Evolutionary conservation across 2,888 invertebrate species (phyloP), one percentile per base, ranked within the genome.

Genomic region (Lepas anatifera): DNA sequence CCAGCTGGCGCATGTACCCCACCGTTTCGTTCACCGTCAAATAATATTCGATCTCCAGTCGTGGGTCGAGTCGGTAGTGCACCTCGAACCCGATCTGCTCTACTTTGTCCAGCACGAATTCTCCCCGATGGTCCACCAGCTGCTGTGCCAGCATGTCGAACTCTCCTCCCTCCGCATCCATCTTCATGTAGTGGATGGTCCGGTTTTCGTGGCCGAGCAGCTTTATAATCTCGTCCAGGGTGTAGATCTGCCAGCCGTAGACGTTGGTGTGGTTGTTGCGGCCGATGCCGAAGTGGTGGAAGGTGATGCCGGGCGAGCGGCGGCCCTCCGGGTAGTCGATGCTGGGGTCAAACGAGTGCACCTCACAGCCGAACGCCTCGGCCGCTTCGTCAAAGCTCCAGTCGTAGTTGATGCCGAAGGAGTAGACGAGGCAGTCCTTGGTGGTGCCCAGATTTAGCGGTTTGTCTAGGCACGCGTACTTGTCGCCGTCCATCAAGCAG

Each of bases 121-220:
- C 29, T 27, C 52, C 52, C 4, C 18, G 22, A 11, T 29, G 22
- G 29, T 63, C 52, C 7, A 41, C 41, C 50, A 69, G 52, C 52
- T 63, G 69, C 48, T 69, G 69, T n/a, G 69, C 70, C 22, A 74
- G 46, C 8, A 72, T 72, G 11, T 71, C 74, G 78, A 79, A 80
- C 71, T 80, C 80, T 3, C 76, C 76, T 63, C 77, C 78, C 70
- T 80, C 79, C 18, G 80, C 76, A 72, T 80, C 80, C 73, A 80
- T 77, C 72, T 80, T 80, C 41, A 80, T 71, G 68, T 78, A 78
- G 73, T 80, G 79, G 37, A 80, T 78, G 2, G 75, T 75, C 66
- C 78, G 78, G 69, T 76, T 76, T 70, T 71, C 70, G 71, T 79
- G 78, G 22, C 77, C 77, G 29, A 78, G 77, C 43, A 77, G 76